Conservation (phyloP, 2,113 vertebrate species). For the Myotis yumanensis region DNA sequence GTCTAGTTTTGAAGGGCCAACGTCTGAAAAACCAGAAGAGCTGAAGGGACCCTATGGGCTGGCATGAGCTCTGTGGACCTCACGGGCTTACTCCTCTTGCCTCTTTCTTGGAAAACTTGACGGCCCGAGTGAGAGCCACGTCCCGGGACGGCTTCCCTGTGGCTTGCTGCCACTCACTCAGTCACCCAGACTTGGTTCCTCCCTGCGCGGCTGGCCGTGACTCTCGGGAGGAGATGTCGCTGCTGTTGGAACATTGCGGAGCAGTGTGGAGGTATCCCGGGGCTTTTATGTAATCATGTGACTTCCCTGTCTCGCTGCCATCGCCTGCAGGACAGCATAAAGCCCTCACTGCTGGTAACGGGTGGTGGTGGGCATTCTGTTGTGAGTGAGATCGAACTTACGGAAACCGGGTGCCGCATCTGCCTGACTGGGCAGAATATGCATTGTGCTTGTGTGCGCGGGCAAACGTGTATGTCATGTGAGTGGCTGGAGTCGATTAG, state of each 20-base stretch:
- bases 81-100: not conserved
- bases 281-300: not conserved
- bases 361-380: not conserved
- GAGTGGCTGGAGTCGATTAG: not conserved
- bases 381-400: not conserved
- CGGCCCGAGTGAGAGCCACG: not conserved
- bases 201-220: fast-evolving
- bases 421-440: not conserved
- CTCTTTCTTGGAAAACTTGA: not conserved
- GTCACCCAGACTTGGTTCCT: not conserved
- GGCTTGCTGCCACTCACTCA: not conserved
- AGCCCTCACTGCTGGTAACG: fast-evolving
- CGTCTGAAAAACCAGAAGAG: fast-evolving
- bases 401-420: not conserved
- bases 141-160: not conserved
- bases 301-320: not conserved
- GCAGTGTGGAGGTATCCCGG: not conserved
- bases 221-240: not conserved
- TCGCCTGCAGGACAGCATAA: not conserved
- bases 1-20: not conserved
- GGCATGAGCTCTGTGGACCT: not conserved
- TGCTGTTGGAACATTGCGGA: not conserved
- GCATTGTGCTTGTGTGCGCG: fast-evolving
- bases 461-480: fast-evolving
- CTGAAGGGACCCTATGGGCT: not conserved